A percentile compares a stretch with the other conserved stretches of the same genome.
phyloP scores from a whole-genome alignment of 2,888 invertebrate genomes.

The Matsumyia berberina region DNA sequence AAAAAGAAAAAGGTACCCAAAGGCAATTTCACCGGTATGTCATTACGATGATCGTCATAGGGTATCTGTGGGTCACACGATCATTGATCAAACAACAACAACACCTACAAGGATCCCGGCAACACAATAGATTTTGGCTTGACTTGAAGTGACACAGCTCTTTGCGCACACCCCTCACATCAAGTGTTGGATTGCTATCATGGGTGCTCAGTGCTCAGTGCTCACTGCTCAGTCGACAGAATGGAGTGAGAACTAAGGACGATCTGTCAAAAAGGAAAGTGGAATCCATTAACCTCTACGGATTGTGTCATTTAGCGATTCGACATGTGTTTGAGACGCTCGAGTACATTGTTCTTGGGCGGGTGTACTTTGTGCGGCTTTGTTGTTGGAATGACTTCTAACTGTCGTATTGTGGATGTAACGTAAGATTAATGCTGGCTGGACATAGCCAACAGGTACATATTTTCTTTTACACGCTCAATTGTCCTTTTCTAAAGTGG shows the following conservation, averaged over 20 bases:
- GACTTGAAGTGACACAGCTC: conserved; percentile 70
- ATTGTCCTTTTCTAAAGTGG: conserved; percentile 48
- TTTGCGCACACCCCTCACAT: conserved; percentile 65
- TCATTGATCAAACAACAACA: conserved; percentile 70
- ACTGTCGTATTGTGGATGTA: conserved; percentile 44
- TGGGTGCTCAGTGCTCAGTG: too few relatives aligned
- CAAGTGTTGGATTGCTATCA: conserved; percentile 37
- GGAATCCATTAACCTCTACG: conserved; percentile 73
- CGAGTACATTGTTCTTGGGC: conserved; percentile 60
- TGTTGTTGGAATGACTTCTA: conserved; percentile 59
- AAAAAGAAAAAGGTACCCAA: conserved; percentile 34
- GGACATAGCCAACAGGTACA: conserved; percentile 61
- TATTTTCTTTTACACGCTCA: conserved; percentile 41
- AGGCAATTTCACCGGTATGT: conserved; percentile 70
- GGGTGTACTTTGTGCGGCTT: conserved; percentile 66
- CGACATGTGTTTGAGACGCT: conserved; percentile 74
- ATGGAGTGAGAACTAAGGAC: conserved; percentile 30
- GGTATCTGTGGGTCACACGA: conserved; percentile 67
- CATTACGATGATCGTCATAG: conserved; percentile 66
- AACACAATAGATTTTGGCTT: conserved; percentile 41
- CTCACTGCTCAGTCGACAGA: conserved; percentile 14
- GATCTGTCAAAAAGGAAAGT: conserved; percentile 74
- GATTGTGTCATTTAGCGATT: conserved; percentile 76
- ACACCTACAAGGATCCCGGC: conserved; percentile 45
- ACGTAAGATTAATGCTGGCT: conserved; percentile 47